Evolutionary conservation across 2,797 vertebrate species (phyloP).

Genomic region (Buceros bicornis): DNA sequence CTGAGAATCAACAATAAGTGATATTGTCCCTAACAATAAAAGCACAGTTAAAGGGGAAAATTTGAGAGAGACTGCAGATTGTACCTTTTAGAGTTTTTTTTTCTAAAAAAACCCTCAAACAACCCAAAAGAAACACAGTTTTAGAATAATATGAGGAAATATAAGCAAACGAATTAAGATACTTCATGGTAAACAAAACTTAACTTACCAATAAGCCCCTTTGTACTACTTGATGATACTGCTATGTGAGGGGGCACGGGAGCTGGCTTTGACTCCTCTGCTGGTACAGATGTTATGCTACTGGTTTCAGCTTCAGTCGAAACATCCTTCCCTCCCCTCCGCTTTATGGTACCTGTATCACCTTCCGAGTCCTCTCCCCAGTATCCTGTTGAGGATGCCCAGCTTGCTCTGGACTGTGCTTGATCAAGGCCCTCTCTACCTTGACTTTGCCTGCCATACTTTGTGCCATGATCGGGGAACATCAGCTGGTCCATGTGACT

Average conservation of each 20-base stretch:
- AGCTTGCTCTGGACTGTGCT: slow-evolving; percentile 94
- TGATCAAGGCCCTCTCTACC: slow-evolving; percentile 83
- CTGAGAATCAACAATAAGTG: not conserved
- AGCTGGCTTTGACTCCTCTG: slow-evolving; percentile 90
- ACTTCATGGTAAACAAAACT: not conserved
- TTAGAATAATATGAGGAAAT: not conserved
- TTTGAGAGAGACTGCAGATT: not conserved
- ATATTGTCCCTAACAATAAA: not conserved
- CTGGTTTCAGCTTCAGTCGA: slow-evolving; percentile 90
- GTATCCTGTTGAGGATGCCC: slow-evolving; percentile 93
- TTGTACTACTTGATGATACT: slow-evolving; percentile 86
- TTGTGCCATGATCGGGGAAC: slow-evolving; percentile 85
- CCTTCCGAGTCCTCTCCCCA: slow-evolving; percentile 99
- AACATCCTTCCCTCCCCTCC: slow-evolving; percentile 95
- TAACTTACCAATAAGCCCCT: slow-evolving; percentile 89
- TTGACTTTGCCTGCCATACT: slow-evolving; percentile 81
- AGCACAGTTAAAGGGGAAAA: not conserved
- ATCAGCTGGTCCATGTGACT: slow-evolving; percentile 83
- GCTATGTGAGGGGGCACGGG: slow-evolving; percentile 86
- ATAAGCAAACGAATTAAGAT: not conserved
- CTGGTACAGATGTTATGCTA: slow-evolving; percentile 88
- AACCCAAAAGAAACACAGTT: not conserved
- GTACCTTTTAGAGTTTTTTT: not conserved
- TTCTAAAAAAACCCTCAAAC: not conserved
- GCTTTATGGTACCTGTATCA: slow-evolving; percentile 97